Conservation (phyloP, 2,113 vertebrate genomes). For the Cygnus buccinator region DNA sequence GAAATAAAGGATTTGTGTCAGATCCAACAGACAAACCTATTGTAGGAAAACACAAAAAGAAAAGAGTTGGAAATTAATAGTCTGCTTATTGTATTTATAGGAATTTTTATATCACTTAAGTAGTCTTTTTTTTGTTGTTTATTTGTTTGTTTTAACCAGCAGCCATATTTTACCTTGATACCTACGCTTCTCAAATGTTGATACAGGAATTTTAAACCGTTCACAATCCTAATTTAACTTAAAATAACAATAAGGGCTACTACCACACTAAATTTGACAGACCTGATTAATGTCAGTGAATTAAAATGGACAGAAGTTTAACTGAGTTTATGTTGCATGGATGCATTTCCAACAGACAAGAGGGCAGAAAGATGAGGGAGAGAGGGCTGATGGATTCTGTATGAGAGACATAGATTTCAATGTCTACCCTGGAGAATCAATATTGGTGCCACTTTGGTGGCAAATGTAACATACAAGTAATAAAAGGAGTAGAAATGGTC, state of each 20-base stretch:
- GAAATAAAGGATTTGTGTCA: neutral
- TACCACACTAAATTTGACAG: neutral
- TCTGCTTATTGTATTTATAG: neutral
- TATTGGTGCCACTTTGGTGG: neutral
- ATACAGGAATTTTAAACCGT: neutral
- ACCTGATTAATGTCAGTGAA: neutral
- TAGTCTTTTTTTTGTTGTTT: neutral
- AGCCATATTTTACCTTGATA: neutral
- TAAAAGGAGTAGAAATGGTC: neutral
- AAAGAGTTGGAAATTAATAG: neutral
- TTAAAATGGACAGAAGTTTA: neutral
- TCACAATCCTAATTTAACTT: neutral
- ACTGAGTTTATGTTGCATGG: neutral
- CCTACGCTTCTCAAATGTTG: neutral
- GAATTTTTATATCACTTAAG: neutral
- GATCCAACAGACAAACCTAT: neutral
- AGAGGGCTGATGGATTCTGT: neutral
- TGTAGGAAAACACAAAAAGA: neutral
- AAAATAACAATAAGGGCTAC: neutral
- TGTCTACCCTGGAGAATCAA: neutral
- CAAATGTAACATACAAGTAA: neutral
- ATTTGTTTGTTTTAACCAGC: rapidly evolving
- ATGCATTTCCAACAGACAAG: neutral
- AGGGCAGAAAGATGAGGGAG: neutral
- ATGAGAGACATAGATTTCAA: neutral